Percentiles rank a stretch among this genome's conserved stretches.
phyloP scores from a whole-genome alignment of 2,888 invertebrate genomes.

The Anoplius nigerrimus region DNA sequence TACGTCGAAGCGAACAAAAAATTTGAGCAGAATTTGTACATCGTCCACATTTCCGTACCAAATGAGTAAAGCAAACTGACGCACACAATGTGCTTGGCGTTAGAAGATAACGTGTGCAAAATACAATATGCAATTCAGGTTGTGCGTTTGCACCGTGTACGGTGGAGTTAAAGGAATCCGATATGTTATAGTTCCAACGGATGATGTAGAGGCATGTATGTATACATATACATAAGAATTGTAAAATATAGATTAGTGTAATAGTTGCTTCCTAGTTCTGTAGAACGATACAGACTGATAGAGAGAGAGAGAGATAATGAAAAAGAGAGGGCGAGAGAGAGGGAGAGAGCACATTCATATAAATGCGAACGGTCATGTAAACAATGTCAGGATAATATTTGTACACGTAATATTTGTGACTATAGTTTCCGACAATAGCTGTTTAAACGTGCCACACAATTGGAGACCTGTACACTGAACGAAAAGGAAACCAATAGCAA shows the following conservation, averaged over 20 bases:
- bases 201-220: neutral
- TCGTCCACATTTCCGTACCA: too few species aligned
- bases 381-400: constrained; percentile 13
- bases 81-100: too few species aligned
- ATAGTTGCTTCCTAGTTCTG: neutral
- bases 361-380: neutral
- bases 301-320: too few species aligned
- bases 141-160: constrained; percentile 28
- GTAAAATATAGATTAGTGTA: constrained; percentile 17
- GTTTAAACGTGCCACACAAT: constrained; percentile 11
- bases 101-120: too few species aligned
- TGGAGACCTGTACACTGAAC: constrained; percentile 8
- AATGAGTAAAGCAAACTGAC: too few species aligned
- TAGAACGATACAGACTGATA: constrained; percentile 8
- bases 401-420: constrained; percentile 16
- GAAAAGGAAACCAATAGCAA: neutral
- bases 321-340: neutral
- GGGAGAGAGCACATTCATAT: neutral
- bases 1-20: too few species aligned
- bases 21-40: too few species aligned
- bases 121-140: constrained; percentile 12
- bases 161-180: too few species aligned
- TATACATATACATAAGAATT: constrained; percentile 9
- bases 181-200: too few species aligned
- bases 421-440: constrained; percentile 22